Evolutionary conservation across 2,797 vertebrate genomes (phyloP).

Genomic region (Champsocephalus esox): DNA sequence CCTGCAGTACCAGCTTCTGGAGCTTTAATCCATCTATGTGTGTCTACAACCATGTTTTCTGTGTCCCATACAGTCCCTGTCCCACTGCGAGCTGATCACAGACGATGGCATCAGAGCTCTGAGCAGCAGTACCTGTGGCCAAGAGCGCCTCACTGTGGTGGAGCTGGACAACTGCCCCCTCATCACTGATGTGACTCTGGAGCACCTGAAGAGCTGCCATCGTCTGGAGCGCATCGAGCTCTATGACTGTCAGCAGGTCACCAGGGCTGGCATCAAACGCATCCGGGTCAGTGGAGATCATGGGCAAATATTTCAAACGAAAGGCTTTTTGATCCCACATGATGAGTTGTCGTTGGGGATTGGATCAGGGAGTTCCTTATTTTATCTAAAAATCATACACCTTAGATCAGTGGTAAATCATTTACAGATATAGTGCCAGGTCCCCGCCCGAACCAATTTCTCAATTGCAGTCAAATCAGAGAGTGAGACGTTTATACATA

Average conservation of each 20-base stretch:
- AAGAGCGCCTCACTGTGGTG: conserved; percentile 90
- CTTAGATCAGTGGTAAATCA: too few relatives aligned
- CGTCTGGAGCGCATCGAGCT: conserved; percentile 92
- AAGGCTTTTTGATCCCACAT: background rate
- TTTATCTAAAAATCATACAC: background rate
- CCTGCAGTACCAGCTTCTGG: conserved; percentile 13
- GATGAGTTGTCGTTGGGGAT: background rate
- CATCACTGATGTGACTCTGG: conserved; percentile 91
- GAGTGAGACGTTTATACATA: too few relatives aligned
- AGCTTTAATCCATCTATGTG: conserved; percentile 46
- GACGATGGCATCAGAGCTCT: conserved; percentile 93
- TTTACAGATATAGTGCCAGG: too few relatives aligned
- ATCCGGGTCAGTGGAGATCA: conserved; percentile 86
- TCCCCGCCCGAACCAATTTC: too few relatives aligned
- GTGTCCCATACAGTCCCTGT: conserved; percentile 85
- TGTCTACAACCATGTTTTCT: conserved; percentile 14
- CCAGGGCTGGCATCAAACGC: conserved; percentile 92
- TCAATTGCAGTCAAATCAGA: too few relatives aligned
- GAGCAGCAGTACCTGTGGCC: conserved; percentile 91
- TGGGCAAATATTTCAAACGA: background rate
- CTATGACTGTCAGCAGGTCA: conserved; percentile 94
- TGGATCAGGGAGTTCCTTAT: background rate
- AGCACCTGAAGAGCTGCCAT: conserved; percentile 93
- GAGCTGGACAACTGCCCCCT: conserved; percentile 94
- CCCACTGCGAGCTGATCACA: conserved; percentile 94